phyloP scores from a whole-genome alignment of 1,140 invertebrate genomes.

The Hormaphis cornu region DNA sequence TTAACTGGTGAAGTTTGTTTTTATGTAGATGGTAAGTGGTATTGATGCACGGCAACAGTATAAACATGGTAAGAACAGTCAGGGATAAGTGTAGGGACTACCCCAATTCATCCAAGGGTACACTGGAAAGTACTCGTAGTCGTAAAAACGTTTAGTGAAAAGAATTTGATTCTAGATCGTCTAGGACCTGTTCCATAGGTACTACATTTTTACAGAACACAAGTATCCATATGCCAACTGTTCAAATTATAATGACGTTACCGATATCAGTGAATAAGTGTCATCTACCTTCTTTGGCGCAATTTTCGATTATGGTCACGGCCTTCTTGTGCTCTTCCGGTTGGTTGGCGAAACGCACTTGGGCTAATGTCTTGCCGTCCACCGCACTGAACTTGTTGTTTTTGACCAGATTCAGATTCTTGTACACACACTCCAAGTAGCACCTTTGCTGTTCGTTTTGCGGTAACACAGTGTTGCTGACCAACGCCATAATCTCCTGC shows the following conservation, averaged over 20 bases:
- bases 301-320: conserved; percentile 37
- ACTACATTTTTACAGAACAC: no score
- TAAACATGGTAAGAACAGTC: no score
- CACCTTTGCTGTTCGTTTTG: conserved; percentile 35
- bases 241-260: background rate
- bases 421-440: conserved; percentile 38
- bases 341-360: conserved; percentile 34
- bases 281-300: conserved; percentile 37
- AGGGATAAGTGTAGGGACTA: no score
- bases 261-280: background rate
- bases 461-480: conserved; percentile 26
- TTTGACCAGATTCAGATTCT: conserved; percentile 36
- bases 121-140: no score
- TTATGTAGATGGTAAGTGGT: no score
- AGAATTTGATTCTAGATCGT: no score
- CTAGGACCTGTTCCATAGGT: no score
- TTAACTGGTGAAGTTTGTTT: no score
- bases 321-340: conserved; percentile 37
- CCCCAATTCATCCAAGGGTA: no score
- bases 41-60: no score
- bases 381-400: conserved; percentile 30
- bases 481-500: conserved; percentile 32
- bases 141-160: no score
- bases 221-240: background rate
- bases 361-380: conserved; percentile 35